These are phyloP conservation scores for Gari tellinella DNA, from an alignment of 2,888 invertebrate genomes.

Conservation along the genomic window DNA sequence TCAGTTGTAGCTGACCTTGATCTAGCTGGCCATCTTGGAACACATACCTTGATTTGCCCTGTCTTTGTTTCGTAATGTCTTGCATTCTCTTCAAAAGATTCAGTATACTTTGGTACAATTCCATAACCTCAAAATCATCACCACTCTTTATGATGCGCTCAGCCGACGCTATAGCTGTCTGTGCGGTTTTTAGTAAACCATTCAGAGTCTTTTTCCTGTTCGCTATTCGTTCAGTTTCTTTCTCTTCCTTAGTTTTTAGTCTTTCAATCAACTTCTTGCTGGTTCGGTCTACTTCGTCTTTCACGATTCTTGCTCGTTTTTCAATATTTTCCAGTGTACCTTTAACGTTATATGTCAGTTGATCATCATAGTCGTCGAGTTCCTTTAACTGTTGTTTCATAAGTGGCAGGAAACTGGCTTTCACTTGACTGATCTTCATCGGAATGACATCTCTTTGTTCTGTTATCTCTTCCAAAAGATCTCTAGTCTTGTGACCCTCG, in stretches of 20 bases:
- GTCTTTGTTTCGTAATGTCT: conserved; percentile 38
- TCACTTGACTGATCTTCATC: conserved; percentile 47
- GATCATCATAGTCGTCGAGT: conserved; percentile 43
- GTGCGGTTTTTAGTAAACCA: conserved; percentile 38
- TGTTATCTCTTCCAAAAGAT: conserved; percentile 48
- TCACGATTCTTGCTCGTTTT: conserved; percentile 41
- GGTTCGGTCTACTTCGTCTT: conserved; percentile 54
- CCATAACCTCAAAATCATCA: conserved; percentile 59
- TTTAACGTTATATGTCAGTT: conserved; percentile 46
- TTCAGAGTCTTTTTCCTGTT: conserved; percentile 33
- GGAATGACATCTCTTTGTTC: conserved; percentile 53
- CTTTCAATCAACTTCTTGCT: conserved; percentile 41
- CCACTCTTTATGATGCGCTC: conserved; percentile 51
- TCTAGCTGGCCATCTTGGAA: conserved; percentile 47
- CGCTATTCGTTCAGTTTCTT: conserved; percentile 28
- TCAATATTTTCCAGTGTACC: conserved; percentile 51
- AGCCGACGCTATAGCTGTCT: conserved; percentile 44
- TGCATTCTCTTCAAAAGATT: conserved; percentile 44
- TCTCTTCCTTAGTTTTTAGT: conserved; percentile 44
- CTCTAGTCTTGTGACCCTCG: conserved; percentile 57
- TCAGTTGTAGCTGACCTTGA: conserved; percentile 30
- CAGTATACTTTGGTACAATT: conserved; percentile 50
- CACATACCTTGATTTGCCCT: conserved; percentile 35
- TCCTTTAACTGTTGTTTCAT: conserved; percentile 55
- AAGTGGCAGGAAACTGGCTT: conserved; percentile 50